A percentile compares a stretch with the other conserved stretches of the same genome.
Evolutionary conservation across 2,888 invertebrate genomes (phyloP).

Genomic region (Polydrusus tereticollis): DNA sequence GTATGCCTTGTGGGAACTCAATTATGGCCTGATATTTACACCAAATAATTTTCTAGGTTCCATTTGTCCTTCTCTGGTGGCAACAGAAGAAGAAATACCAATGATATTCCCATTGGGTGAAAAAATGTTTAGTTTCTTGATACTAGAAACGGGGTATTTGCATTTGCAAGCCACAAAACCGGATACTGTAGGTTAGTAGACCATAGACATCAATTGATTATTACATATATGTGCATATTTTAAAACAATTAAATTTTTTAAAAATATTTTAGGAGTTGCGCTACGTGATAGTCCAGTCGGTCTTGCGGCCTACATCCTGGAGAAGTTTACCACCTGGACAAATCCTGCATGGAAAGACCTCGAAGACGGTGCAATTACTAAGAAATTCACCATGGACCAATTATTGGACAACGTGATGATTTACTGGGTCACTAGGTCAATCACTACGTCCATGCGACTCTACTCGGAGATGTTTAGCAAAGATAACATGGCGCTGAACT

Average conservation of each 20-base stretch:
- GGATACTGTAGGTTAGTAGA: conserved; percentile 81
- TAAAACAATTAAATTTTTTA: too few species aligned
- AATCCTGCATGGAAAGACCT: conserved; percentile 68
- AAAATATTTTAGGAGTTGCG: conserved; percentile 73
- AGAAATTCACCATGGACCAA: conserved; percentile 78
- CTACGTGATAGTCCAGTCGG: conserved; percentile 86
- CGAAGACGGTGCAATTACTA: conserved; percentile 77
- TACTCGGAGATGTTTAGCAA: conserved; percentile 76
- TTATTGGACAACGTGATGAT: conserved; percentile 85
- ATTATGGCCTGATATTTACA: too few species aligned
- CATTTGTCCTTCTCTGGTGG: conserved; percentile 16
- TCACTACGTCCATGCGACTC: conserved; percentile 80
- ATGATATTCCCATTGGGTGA: conserved; percentile 8
- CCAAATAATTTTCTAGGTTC: conserved; percentile 9
- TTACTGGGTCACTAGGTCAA: conserved; percentile 83
- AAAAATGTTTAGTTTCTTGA: not conserved
- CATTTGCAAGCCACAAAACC: conserved; percentile 91
- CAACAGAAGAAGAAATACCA: conserved; percentile 22
- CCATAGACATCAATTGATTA: not conserved
- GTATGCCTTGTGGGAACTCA: too few species aligned
- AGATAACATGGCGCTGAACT: not conserved
- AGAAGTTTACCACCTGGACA: conserved; percentile 88
- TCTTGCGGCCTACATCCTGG: conserved; percentile 89
- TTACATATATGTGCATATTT: too few species aligned
- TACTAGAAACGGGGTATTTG: conserved; percentile 73